Percentiles rank a stretch among this genome's conserved stretches.
Evolutionary conservation across 2,888 invertebrate species (phyloP).

Genomic region (Tribolium freemani): DNA sequence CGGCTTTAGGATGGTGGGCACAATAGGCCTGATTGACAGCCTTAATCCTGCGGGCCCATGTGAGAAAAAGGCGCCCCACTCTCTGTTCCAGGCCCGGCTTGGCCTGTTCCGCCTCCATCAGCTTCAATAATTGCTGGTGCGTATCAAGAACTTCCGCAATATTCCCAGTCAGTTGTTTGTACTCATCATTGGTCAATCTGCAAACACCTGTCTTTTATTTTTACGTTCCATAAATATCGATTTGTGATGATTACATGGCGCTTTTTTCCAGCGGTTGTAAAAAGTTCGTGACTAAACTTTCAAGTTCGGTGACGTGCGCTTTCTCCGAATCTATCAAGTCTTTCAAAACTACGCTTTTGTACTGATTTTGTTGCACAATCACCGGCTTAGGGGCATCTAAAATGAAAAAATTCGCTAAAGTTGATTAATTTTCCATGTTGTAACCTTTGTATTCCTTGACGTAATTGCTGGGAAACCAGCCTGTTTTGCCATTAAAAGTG

Average conservation of each 20-base stretch:
- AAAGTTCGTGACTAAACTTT: conserved; percentile 87
- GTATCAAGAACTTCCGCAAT: conserved; percentile 88
- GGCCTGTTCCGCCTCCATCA: conserved; percentile 84
- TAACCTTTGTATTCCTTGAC: conserved; percentile 88
- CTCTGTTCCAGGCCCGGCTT: conserved; percentile 83
- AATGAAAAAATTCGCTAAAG: not conserved
- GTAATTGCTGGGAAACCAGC: conserved; percentile 99
- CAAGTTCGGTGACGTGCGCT: conserved; percentile 91
- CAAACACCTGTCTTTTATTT: conserved; percentile 29
- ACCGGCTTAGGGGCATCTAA: conserved; percentile 73
- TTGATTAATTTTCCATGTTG: not conserved
- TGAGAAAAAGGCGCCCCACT: conserved; percentile 92
- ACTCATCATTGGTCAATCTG: conserved; percentile 89
- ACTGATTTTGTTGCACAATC: conserved; percentile 80
- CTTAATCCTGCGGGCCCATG: conserved; percentile 86
- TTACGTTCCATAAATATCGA: conserved; percentile 12
- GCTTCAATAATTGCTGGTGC: conserved; percentile 84
- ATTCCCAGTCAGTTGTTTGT: conserved; percentile 89
- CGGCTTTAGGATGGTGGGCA: conserved; percentile 93
- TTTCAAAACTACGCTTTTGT: conserved; percentile 87
- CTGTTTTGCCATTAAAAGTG: conserved; percentile 93
- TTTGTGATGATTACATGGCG: conserved; percentile 82
- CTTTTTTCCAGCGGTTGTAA: conserved; percentile 88
- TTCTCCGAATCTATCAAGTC: conserved; percentile 94
- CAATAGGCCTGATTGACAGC: conserved; percentile 91